phyloP scores from a whole-genome alignment of 2,888 invertebrate species.

The Drepanosiphum platanoidis region DNA sequence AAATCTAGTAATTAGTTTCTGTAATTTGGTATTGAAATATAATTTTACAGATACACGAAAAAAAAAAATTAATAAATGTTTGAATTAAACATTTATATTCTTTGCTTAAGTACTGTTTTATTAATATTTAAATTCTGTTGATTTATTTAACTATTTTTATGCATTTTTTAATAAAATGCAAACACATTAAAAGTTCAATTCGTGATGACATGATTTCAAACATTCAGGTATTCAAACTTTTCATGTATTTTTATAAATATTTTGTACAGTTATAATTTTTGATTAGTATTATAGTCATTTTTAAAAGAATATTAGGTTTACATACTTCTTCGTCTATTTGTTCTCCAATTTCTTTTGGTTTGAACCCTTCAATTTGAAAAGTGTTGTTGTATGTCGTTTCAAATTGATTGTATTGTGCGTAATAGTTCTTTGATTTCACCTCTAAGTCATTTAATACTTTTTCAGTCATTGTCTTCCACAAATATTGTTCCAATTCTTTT shows the following conservation, averaged over 20 bases:
- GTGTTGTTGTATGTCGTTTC: conserved; percentile 39
- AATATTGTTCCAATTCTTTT: conserved; percentile 51
- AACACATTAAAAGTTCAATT: no score
- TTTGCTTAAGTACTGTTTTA: no score
- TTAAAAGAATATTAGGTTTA: neutral
- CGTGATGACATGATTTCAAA: no score
- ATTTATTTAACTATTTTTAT: no score
- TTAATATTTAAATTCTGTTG: no score
- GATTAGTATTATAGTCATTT: neutral
- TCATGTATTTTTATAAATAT: neutral
- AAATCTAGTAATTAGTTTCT: no score
- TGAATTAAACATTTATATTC: no score
- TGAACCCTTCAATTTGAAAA: conserved; percentile 49
- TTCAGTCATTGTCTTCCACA: conserved; percentile 56
- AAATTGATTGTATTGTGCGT: conserved; percentile 39
- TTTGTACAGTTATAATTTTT: neutral
- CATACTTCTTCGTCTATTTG: conserved; percentile 42
- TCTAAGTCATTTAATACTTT: conserved; percentile 36
- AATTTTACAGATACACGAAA: neutral
- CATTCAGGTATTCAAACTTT: neutral
- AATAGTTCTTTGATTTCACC: conserved; percentile 6
- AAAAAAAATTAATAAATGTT: no score
- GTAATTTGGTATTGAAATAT: no score
- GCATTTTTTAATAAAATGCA: no score
- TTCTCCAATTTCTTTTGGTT: conserved; percentile 47